These are phyloP conservation scores for Thalassophryne amazonica DNA, from an alignment of 2,797 vertebrate genomes.

Conservation along the genomic window DNA sequence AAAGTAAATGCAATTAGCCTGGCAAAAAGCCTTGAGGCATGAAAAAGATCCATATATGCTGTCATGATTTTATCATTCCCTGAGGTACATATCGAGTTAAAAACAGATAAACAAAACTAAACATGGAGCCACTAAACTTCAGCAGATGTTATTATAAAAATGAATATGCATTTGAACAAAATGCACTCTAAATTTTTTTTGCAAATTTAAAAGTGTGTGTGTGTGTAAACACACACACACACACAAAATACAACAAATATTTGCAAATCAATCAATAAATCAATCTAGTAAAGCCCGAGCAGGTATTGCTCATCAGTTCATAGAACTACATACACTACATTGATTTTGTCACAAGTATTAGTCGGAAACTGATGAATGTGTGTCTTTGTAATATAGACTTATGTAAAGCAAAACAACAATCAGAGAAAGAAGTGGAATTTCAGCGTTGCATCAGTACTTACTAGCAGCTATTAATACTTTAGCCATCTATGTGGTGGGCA, in stretches of 20 bases:
- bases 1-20: constrained; percentile 52
- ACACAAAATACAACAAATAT: too few relatives aligned
- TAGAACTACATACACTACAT: too few relatives aligned
- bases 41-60: constrained; percentile 55
- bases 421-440: constrained; percentile 24
- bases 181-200: background rate
- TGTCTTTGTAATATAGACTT: constrained; percentile 18
- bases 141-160: background rate
- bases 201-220: too few relatives aligned
- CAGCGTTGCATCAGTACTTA: too few relatives aligned
- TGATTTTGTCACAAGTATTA: constrained; percentile 19
- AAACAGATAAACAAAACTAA: too few relatives aligned
- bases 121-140: constrained; percentile 23
- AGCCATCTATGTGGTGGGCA: too few relatives aligned
- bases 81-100: constrained; percentile 46
- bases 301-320: constrained; percentile 22
- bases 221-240: too few relatives aligned
- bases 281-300: too few relatives aligned
- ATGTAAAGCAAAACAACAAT: constrained; percentile 24
- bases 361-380: constrained; percentile 13
- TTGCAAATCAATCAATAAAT: too few relatives aligned
- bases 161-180: constrained; percentile 1
- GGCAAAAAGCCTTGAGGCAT: constrained; percentile 48
- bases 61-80: constrained; percentile 61
- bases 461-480: too few relatives aligned